phyloP scores from a whole-genome alignment of 2,797 vertebrate species.

The Enteromius trimaculatus region DNA sequence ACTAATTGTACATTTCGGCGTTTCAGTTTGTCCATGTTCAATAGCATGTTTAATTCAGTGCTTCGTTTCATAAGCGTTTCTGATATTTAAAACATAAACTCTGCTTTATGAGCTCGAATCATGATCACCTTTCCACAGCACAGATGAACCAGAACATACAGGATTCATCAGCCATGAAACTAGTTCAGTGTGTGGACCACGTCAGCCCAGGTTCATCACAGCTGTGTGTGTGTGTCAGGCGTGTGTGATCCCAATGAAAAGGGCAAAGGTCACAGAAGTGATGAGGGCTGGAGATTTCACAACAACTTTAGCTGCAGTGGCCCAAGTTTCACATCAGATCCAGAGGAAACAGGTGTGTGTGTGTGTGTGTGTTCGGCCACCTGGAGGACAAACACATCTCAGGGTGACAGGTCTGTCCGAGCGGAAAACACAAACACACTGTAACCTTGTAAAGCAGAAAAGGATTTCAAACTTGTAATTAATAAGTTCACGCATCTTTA shows the following conservation, averaged over 20 bases:
- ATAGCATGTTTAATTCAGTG: neutral
- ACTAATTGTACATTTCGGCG: too few species aligned
- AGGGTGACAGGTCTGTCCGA: conserved; percentile 55
- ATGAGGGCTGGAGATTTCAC: neutral
- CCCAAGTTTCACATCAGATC: conserved; percentile 20
- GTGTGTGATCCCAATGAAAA: neutral
- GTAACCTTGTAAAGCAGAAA: conserved; percentile 67
- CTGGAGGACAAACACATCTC: conserved; percentile 44
- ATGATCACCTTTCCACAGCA: too few species aligned
- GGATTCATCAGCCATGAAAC: neutral
- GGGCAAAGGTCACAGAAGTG: conserved; percentile 7
- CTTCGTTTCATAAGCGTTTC: neutral
- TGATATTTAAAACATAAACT: neutral
- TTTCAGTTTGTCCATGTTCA: too few species aligned
- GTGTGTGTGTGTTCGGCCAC: conserved; percentile 22
- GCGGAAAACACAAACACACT: conserved; percentile 58
- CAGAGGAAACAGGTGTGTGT: conserved; percentile 15
- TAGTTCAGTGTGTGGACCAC: neutral
- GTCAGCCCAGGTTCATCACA: neutral
- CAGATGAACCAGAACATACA: neutral
- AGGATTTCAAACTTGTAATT: conserved; percentile 67
- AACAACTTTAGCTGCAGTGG: conserved; percentile 13
- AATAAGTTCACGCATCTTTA: conserved; percentile 74
- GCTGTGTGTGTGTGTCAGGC: neutral
- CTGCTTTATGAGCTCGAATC: neutral